Evolutionary conservation across 2,888 invertebrate species (phyloP).

Genomic region (Caenorhabditis panamensis): DNA sequence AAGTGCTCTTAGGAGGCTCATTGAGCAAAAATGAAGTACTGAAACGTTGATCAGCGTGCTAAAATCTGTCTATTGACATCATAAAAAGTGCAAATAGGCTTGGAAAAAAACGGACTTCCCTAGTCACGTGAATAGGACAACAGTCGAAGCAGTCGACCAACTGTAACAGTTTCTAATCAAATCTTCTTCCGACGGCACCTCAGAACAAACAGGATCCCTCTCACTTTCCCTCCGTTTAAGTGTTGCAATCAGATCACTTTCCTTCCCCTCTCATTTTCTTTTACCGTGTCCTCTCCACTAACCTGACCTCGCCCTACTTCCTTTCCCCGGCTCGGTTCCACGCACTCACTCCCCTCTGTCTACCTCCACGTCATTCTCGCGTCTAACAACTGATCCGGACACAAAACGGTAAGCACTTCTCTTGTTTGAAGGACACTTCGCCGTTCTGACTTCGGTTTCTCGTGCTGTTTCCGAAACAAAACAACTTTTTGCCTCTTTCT

Average conservation of each 20-base stretch:
- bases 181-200: conserved; percentile 31
- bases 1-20: no score
- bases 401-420: conserved; percentile 44
- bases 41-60: no score
- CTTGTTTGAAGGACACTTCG: conserved; percentile 32
- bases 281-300: conserved; percentile 16
- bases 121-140: conserved; percentile 5
- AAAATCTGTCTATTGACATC: no score
- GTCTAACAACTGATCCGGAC: conserved; percentile 18
- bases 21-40: no score
- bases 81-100: no score
- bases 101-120: no score
- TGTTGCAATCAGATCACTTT: conserved; percentile 6
- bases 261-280: conserved; percentile 5
- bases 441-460: background rate
- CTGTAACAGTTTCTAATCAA: conserved; percentile 54
- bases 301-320: conserved; percentile 22
- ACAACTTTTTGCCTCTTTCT: conserved; percentile 9
- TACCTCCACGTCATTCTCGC: conserved; percentile 20
- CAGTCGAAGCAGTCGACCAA: conserved; percentile 12
- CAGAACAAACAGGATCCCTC: conserved; percentile 33
- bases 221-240: conserved; percentile 24
- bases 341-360: conserved; percentile 9
- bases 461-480: conserved; percentile 17
- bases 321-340: conserved; percentile 6